phyloP scores from a whole-genome alignment of 2,797 vertebrate species.

The Apodemus agrarius region DNA sequence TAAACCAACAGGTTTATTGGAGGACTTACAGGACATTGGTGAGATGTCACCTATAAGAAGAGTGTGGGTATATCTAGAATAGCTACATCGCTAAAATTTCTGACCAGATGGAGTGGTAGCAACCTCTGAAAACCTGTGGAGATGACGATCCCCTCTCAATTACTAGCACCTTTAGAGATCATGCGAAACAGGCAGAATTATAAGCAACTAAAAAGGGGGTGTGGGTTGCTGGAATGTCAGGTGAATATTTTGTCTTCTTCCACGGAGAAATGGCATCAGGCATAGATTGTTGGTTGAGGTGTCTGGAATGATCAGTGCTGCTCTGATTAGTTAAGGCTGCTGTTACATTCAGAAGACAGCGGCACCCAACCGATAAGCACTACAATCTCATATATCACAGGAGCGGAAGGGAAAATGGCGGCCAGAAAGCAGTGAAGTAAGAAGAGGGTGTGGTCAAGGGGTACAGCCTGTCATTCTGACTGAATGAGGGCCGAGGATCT shows the following conservation, averaged over 20 bases:
- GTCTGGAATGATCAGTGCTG: neutral
- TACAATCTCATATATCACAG: neutral
- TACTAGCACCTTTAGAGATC: neutral
- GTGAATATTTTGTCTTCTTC: neutral
- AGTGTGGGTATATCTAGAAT: neutral
- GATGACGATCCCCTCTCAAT: neutral
- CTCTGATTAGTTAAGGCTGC: neutral
- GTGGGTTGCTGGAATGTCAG: neutral
- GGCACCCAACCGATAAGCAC: neutral
- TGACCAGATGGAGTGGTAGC: neutral
- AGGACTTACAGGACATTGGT: neutral
- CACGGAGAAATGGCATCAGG: neutral
- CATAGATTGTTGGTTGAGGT: neutral
- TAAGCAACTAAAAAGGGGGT: neutral
- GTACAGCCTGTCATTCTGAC: neutral
- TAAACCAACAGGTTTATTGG: neutral
- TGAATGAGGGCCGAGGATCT: neutral
- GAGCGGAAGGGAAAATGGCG: neutral
- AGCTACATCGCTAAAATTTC: neutral
- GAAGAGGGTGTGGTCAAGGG: neutral
- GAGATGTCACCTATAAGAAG: neutral
- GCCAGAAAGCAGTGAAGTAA: neutral
- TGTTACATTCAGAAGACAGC: neutral
- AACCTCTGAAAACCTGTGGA: neutral
- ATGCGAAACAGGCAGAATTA: neutral